phyloP scores from a whole-genome alignment of 2,113 vertebrate genomes.

The Myocastor coypus region DNA sequence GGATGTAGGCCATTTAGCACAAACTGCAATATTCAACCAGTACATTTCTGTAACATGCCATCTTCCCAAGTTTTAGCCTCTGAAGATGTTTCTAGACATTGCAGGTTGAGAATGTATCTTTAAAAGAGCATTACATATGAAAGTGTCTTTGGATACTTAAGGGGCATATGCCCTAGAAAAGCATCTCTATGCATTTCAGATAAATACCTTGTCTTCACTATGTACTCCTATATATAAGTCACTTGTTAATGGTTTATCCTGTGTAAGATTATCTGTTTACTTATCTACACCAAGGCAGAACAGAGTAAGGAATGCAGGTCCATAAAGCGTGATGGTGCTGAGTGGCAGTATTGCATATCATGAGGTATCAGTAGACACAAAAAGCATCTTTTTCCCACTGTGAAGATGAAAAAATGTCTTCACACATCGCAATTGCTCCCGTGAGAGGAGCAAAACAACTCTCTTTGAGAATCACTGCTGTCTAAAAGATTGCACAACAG shows the following conservation, averaged over 20 bases:
- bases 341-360: background rate
- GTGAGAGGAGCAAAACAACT: background rate
- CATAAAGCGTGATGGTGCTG: no score
- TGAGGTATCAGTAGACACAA: background rate
- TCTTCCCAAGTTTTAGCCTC: rapidly evolving
- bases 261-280: background rate
- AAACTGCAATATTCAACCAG: background rate
- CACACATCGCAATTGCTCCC: background rate
- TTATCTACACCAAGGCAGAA: background rate
- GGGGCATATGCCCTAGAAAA: background rate
- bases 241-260: background rate
- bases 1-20: background rate
- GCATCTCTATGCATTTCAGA: background rate
- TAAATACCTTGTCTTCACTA: background rate
- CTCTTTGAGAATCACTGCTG: background rate
- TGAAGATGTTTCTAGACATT: background rate
- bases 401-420: background rate
- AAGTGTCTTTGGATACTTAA: background rate
- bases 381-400: no score
- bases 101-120: background rate
- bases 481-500: background rate
- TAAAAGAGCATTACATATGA: background rate
- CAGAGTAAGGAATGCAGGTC: background rate
- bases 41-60: background rate
- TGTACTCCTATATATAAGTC: rapidly evolving